Evolutionary conservation across 2,113 vertebrate species (phyloP), one percentile per base, ranked within the genome.

Genomic region (Turdus rufiventris): DNA sequence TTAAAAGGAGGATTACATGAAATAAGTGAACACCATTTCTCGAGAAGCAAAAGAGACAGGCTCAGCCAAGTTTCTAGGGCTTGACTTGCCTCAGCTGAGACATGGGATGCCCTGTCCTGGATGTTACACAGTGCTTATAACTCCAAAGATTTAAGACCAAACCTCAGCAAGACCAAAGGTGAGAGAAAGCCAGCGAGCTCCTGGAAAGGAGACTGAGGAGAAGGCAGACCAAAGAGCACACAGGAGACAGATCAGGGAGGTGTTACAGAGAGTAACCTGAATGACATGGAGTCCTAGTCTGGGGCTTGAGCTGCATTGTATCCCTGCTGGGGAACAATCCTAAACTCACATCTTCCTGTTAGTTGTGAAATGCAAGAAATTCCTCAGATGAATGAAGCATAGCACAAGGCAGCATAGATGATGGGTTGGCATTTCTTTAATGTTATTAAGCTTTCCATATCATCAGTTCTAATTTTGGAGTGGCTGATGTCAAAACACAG

Each of bases 391-490:
- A 85, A 70, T 34, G 83, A 67, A 86, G 29, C 54, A 12, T 7
- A 83, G 42, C 25, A 62, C 36, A n/a, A 81, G 76, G 14, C 18
- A 74, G 20, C 24, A 36, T 45, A 34, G 79, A 61, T 77, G 60
- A 95, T 34, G 58, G 72, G 14, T 15, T 91, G 85, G 73, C 85
- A 68, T 93, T 90, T 91, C 79, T 94, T 84, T 80, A 79, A 91
- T 18, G 19, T 77, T 90, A 88, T 74, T 83, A 96, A 61, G 53
- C 90, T 95, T 90, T 77, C 65, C 29, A 54, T 92, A 86, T 78
- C 40, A 90, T 92, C 88, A 80, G 51, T 97, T 92, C 95, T 96
- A 95, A 92, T 67, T 95, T 86, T 91, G 85, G 90, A 94, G 63
- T 6, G 61, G 72, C 65, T 96, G 93, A 96, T 93, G 94, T 90